Evolutionary conservation across 2,888 invertebrate genomes (phyloP).

Genomic region (Apotomis turbidana): DNA sequence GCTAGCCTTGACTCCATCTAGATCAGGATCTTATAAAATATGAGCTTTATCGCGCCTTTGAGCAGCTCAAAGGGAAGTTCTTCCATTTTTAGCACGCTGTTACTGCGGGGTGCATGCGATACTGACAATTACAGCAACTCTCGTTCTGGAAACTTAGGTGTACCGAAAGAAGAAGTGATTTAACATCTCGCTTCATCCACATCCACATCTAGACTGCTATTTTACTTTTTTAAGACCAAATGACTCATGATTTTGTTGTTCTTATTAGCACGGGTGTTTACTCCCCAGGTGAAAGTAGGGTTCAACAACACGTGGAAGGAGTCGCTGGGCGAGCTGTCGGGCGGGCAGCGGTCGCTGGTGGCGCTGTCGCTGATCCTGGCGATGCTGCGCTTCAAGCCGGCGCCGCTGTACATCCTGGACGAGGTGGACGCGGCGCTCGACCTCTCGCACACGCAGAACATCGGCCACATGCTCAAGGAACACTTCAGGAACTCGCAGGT

Average conservation of each 20-base stretch:
- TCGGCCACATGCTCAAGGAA: conserved; percentile 95
- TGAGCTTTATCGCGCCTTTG: neutral
- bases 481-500: conserved; percentile 96
- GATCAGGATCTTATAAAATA: no score
- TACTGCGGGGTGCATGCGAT: no score
- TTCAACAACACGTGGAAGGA: conserved; percentile 98
- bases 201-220: no score
- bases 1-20: no score
- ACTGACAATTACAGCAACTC: no score
- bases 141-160: no score
- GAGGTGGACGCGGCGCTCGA: conserved; percentile 99
- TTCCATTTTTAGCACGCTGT: neutral
- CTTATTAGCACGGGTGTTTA: neutral
- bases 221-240: no score
- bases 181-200: no score
- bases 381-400: conserved; percentile 98
- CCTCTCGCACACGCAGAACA: conserved; percentile 99
- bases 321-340: conserved; percentile 96
- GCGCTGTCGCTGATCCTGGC: conserved; percentile 98
- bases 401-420: conserved; percentile 98
- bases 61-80: neutral
- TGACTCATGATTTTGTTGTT: no score
- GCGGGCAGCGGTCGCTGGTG: conserved; percentile 97
- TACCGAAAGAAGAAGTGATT: no score
- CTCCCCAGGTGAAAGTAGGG: conserved; percentile 85